phyloP scores from a whole-genome alignment of 2,113 vertebrate genomes.

The Eidolon helvum region DNA sequence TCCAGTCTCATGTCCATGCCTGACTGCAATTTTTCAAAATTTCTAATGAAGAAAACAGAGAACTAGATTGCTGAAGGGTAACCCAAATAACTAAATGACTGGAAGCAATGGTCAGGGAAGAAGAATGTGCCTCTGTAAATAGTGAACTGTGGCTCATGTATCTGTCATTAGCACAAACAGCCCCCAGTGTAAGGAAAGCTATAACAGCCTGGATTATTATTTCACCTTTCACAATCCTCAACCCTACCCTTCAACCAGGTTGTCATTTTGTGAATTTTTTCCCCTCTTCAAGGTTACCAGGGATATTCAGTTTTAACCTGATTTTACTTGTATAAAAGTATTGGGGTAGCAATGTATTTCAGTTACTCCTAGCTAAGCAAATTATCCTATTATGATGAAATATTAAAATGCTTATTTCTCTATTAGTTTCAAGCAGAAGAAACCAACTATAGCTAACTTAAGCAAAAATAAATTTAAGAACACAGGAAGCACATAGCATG shows the following conservation, averaged over 20 bases:
- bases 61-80: not conserved
- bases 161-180: not conserved
- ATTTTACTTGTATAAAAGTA: constrained; percentile 26
- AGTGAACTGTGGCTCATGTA: not conserved
- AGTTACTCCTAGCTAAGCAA: not conserved
- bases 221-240: not conserved
- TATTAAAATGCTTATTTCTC: constrained; percentile 3
- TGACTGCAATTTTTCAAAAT: not conserved
- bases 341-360: not conserved
- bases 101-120: not conserved
- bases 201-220: not conserved
- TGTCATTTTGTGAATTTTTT: constrained; percentile 1
- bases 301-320: not conserved
- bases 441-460: not conserved
- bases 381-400: not conserved
- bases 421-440: not conserved
- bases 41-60: not conserved
- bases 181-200: not conserved
- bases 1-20: not conserved
- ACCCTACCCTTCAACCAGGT: not conserved
- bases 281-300: not conserved
- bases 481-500: not conserved
- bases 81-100: not conserved
- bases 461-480: not conserved
- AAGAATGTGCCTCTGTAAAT: not conserved